These are phyloP conservation scores for Parazoanthus atlanticus DNA, from an alignment of 92 coral and sea anemone species.

Conservation along the genomic window DNA sequence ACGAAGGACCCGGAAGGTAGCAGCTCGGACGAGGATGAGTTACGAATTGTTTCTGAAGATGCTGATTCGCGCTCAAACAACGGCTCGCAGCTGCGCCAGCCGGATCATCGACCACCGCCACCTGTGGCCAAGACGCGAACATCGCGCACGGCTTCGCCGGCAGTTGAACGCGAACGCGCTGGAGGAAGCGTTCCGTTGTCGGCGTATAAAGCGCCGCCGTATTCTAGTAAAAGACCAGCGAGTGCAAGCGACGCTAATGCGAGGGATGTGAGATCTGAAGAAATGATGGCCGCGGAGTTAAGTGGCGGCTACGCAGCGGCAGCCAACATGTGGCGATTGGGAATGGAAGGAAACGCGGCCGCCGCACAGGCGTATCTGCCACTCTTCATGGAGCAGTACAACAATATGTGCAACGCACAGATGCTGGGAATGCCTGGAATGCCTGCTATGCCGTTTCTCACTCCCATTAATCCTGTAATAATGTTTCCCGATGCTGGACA, in stretches of 20 bases:
- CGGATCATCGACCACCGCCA: slow-evolving; percentile 16
- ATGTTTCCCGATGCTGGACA: slow-evolving; percentile 38
- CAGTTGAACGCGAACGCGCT: slow-evolving; percentile 37
- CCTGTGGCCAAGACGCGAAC: background rate
- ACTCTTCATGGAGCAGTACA: slow-evolving; percentile 26
- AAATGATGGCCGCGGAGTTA: slow-evolving; percentile 21
- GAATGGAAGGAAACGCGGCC: slow-evolving; percentile 26
- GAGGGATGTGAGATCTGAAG: slow-evolving; percentile 29
- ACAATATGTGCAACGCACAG: slow-evolving; percentile 37
- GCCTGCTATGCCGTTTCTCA: slow-evolving; percentile 18
- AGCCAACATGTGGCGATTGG: slow-evolving; percentile 37
- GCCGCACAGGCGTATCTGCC: slow-evolving; percentile 1
- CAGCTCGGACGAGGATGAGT: slow-evolving; percentile 63
- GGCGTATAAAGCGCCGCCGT: slow-evolving; percentile 13
- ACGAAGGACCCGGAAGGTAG: slow-evolving; percentile 40
- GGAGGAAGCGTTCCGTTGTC: slow-evolving; percentile 34
- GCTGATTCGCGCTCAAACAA: slow-evolving; percentile 1
- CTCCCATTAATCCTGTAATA: slow-evolving; percentile 19
- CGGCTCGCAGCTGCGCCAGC: slow-evolving; percentile 5
- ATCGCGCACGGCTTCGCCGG: slow-evolving; percentile 27
- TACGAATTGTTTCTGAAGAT: slow-evolving; percentile 22
- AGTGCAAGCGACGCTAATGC: slow-evolving; percentile 22
- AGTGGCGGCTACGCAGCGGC: slow-evolving; percentile 18
- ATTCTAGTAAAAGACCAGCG: slow-evolving; percentile 20
- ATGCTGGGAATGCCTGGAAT: slow-evolving; percentile 37